Evolutionary conservation across 1,140 invertebrate species (phyloP), one percentile per base, ranked within the genome.

Genomic region (Nasonia giraulti): DNA sequence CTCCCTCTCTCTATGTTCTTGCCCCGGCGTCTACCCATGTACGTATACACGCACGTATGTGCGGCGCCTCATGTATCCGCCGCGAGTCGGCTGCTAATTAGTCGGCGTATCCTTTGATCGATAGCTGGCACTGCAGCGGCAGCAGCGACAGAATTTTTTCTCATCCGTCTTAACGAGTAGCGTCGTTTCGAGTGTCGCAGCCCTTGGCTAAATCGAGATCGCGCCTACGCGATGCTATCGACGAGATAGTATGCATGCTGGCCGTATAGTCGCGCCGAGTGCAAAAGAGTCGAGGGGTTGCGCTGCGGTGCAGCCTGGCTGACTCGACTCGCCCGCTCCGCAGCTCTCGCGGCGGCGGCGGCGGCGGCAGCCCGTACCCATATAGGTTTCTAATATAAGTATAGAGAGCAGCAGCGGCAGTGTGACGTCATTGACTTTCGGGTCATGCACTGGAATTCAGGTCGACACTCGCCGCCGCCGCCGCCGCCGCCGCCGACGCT

Each of bases 401-500:
- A 37, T 44, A 44, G 27, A 27, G 7, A 44, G 40, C 10, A 44
- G 74, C 74, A 40, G 71, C 40, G 27, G 27, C 5, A 76, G 27
- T 47, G 86, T 90, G 88, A 89, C 89, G 88, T 89, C 89, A 89
- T 68, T 6, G 85, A 86, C 68, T 87, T 85, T 89, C 83, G 87
- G 86, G 87, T 90, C 89, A 88, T 87, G 88, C 87, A 86, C 85
- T 88, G 89, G 87, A 89, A 89, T 89, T 83, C 86, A 89, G 87
- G 88, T 88, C 89, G 82, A 77, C 78, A 78, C 83, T 80, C 78
- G 62, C 81, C 33, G 5, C 33, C 33, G 33, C 14, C 6, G 33
- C 33, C 33, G 33, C 14, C 78, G 62, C 81, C 33, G 5, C 33
- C 33, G 33, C 14, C 6, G 33, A 31, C 84, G 69, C 74, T 85